A percentile compares a stretch with the other conserved stretches of the same genome.
These are phyloP conservation scores for Dromaius novaehollandiae DNA, from an alignment of 2,113 vertebrate genomes.

Conservation along the genomic window DNA sequence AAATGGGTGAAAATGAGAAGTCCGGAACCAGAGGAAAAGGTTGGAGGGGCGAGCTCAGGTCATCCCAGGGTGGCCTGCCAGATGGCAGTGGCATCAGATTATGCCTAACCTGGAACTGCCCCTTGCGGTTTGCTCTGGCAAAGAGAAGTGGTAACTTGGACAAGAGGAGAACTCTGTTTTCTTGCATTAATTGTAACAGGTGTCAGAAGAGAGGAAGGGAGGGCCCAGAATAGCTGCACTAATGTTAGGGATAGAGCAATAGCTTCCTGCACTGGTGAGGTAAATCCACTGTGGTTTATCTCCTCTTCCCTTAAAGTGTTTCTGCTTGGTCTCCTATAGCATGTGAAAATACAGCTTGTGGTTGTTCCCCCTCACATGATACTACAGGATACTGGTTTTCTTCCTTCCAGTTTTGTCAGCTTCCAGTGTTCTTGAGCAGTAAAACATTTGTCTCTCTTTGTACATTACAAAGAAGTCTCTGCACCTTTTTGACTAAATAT, in stretches of 20 bases:
- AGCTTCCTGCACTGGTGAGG: not conserved
- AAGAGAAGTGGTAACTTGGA: not conserved
- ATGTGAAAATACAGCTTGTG: not conserved
- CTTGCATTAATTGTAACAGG: not conserved
- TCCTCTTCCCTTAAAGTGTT: not conserved
- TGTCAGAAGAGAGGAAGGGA: not conserved
- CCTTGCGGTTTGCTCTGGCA: accelerated
- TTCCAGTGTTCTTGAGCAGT: not conserved
- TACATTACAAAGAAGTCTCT: not conserved
- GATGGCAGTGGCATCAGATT: not conserved
- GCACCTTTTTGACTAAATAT: not conserved
- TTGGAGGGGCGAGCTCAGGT: too few relatives aligned
- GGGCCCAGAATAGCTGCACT: not conserved
- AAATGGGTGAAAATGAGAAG: not conserved
- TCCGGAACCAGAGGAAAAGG: not conserved
- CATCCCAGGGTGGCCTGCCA: not conserved
- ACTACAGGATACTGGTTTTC: accelerated
- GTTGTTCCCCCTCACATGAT: not conserved
- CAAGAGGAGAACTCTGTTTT: not conserved
- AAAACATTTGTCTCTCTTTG: not conserved
- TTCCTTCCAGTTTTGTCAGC: not conserved
- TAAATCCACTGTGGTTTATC: not conserved
- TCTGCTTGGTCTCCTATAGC: not conserved
- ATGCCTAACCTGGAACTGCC: accelerated
- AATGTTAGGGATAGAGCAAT: not conserved